Conservation (phyloP, 2,113 vertebrate genomes). For the Campylomormyrus numenius region DNA sequence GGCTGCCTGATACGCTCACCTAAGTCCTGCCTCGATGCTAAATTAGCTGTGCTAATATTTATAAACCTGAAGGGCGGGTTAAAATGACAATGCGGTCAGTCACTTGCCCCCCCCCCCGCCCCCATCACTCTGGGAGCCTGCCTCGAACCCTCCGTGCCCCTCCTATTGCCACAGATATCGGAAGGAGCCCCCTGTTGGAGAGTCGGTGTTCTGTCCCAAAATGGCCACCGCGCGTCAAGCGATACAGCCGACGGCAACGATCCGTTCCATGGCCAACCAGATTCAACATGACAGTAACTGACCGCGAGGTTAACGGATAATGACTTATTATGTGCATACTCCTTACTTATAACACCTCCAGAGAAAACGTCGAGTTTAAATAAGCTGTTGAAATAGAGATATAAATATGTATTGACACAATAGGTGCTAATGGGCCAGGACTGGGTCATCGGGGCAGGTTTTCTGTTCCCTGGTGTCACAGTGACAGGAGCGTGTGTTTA, state of each 20-base stretch:
- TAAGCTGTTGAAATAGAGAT: background rate
- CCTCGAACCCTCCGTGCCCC: background rate
- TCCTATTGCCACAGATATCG: background rate
- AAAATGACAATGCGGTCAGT: background rate
- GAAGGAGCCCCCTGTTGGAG: background rate
- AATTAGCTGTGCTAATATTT: conserved; percentile 71
- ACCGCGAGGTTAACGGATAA: background rate
- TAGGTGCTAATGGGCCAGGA: background rate
- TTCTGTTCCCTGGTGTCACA: background rate
- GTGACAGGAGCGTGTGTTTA: background rate
- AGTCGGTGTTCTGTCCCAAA: background rate
- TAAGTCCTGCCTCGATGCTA: conserved; percentile 70
- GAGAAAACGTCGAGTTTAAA: background rate
- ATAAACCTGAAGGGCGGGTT: conserved; percentile 47
- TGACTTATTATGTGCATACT: background rate
- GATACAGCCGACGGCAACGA: background rate
- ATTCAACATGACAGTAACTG: background rate
- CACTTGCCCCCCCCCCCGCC: background rate
- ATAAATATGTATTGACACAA: background rate
- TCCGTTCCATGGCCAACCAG: background rate
- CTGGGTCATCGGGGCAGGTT: background rate
- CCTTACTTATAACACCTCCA: background rate
- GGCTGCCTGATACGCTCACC: conserved; percentile 55
- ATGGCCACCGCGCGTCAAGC: background rate
- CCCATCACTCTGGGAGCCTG: background rate